Evolutionary conservation across 2,113 vertebrate genomes (phyloP), one percentile per base, ranked within the genome.

Genomic region (Prunella himalayana): DNA sequence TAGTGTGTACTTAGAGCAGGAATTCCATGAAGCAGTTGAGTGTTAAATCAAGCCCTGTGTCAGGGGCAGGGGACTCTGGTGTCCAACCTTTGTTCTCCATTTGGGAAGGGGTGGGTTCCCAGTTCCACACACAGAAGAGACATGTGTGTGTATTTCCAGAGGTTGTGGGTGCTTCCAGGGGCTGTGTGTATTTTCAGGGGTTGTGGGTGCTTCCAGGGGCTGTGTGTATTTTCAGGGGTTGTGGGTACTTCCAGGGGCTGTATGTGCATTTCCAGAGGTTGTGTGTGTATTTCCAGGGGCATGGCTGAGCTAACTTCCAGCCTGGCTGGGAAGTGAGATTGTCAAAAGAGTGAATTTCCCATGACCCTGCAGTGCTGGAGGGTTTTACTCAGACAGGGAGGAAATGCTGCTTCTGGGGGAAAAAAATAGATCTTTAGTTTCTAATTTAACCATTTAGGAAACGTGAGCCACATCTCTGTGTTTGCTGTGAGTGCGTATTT

Each of bases 311-410:
- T 89, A 63, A 95, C 57, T 60, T 37, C 35, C 57, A 60, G 94
- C 76, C 92, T 86, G 97, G 92, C 93, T 85, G 85, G 97, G 94
- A 97, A 96, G 88, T 94, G 92, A 86, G 92, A 92, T 71, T 84
- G 88, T 88, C 91, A 80, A 90, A 80, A 86, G 92, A 97, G 95
- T 61, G 94, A 28, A 93, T 97, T 98, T 98, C 98, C 97, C 98
- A 98, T 97, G 98, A 98, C 97, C 95, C 78, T 65, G 94, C 87
- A 77, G 97, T 33, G 95, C 97, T 97, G 88, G 59, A 86, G 72
- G 95, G 61, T 86, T 88, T 69, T 95, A 92, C 95, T 97, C 88
- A 81, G 94, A 96, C 97, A 92, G 97, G 97, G 88, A 98, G 98
- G 98, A 98, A 98, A 96, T 95, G 70, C 95, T 92, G 91, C 94